Conservation (phyloP, 2,113 vertebrate genomes). For the Odocoileus virginianus region DNA sequence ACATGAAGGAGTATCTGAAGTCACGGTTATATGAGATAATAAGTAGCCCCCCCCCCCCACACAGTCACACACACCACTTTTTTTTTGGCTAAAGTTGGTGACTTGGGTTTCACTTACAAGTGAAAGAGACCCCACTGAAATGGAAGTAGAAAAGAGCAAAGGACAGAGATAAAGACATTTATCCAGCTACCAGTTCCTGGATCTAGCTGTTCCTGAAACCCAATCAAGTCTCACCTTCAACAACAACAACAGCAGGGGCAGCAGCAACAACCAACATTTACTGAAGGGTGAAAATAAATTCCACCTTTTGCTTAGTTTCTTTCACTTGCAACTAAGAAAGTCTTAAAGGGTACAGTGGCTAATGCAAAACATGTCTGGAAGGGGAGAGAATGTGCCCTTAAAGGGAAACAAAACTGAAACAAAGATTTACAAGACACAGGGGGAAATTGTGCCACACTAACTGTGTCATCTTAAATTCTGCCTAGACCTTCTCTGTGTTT, state of each 20-base stretch:
- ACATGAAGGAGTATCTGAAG: not conserved
- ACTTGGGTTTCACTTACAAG: not conserved
- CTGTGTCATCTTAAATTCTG: not conserved
- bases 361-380: not conserved
- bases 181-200: not conserved
- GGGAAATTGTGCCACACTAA: not conserved
- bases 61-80: not conserved
- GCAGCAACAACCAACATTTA: not conserved
- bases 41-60: fast-evolving
- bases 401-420: not conserved
- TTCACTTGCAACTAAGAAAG: not conserved
- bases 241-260: not conserved
- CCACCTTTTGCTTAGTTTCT: not conserved
- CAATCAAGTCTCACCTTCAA: not conserved
- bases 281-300: not conserved
- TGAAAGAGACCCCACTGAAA: not conserved
- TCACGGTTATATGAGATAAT: not conserved
- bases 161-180: not conserved
- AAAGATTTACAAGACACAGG: not conserved
- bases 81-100: not conserved
- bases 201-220: not conserved
- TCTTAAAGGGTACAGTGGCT: not conserved
- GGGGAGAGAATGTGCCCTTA: not conserved
- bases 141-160: not conserved
- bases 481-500: not conserved